Conservation (phyloP, 1,140 invertebrate species). For the Melipona quadrifasciata region DNA sequence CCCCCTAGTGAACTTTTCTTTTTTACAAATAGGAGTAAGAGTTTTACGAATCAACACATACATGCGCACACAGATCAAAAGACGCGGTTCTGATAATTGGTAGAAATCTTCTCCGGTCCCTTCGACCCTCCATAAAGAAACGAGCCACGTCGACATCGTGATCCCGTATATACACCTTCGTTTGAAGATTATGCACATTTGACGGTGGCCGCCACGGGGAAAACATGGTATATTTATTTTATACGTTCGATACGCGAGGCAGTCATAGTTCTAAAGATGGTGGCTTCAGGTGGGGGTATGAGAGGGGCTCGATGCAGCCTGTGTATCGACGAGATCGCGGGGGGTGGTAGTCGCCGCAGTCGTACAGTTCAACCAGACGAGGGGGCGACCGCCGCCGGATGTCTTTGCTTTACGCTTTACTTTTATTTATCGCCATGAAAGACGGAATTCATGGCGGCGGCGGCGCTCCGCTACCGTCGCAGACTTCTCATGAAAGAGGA, state of each 20-base stretch:
- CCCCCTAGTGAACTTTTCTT: not conserved
- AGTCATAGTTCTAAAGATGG: slow-evolving; percentile 48
- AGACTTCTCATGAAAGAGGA: slow-evolving; percentile 16
- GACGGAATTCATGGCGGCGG: slow-evolving; percentile 49
- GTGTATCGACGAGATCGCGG: slow-evolving; percentile 56
- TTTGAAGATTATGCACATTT: slow-evolving; percentile 77
- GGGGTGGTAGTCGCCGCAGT: slow-evolving; percentile 34
- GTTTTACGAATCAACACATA: slow-evolving; percentile 77
- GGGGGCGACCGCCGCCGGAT: slow-evolving; percentile 27
- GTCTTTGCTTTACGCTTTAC: slow-evolving; percentile 67
- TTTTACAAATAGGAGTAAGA: slow-evolving; percentile 74
- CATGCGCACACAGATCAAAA: slow-evolving; percentile 77
- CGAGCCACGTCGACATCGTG: slow-evolving; percentile 1
- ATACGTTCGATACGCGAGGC: slow-evolving; percentile 56
- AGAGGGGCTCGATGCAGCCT: slow-evolving; percentile 48
- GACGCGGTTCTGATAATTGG: slow-evolving; percentile 80
- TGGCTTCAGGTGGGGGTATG: slow-evolving; percentile 20
- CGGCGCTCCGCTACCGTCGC: slow-evolving; percentile 1
- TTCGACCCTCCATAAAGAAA: slow-evolving; percentile 35
- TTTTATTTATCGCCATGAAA: slow-evolving; percentile 72
- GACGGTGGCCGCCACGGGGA: slow-evolving; percentile 58
- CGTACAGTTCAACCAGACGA: slow-evolving; percentile 39
- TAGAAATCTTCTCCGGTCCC: slow-evolving; percentile 73
- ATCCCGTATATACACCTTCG: slow-evolving; percentile 50
- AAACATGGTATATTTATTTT: slow-evolving; percentile 77